Conservation (phyloP, 2,888 invertebrate species). For the Erebia ligea region DNA sequence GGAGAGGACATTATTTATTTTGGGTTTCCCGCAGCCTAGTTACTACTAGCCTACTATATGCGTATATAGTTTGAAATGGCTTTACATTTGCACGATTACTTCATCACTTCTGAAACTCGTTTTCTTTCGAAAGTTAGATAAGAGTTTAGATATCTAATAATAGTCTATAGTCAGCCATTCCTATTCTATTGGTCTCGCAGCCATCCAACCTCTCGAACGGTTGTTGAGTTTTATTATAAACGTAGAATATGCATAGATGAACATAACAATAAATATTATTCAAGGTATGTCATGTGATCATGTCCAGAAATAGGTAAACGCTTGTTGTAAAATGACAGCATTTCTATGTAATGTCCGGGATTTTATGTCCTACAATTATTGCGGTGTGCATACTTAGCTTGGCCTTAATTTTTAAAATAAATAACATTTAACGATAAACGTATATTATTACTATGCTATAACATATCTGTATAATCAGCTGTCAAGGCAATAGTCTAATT, state of each 20-base stretch:
- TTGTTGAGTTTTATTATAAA: too few species aligned
- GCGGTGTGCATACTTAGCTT: background rate
- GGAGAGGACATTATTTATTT: too few species aligned
- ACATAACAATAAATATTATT: too few species aligned
- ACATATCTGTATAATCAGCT: constrained; percentile 59
- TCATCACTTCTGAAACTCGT: background rate
- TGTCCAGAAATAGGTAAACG: background rate
- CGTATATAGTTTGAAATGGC: background rate
- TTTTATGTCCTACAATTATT: background rate
- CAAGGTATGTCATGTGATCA: background rate
- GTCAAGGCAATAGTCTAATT: constrained; percentile 68
- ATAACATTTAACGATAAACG: too few species aligned
- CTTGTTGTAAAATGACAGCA: background rate
- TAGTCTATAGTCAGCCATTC: too few species aligned
- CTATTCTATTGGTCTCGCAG: too few species aligned
- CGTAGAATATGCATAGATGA: too few species aligned
- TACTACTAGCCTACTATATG: too few species aligned
- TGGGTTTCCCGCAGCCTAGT: too few species aligned
- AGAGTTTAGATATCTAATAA: too few species aligned
- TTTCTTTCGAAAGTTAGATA: background rate
- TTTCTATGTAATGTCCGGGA: constrained; percentile 3
- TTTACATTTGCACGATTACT: background rate
- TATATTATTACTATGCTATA: background rate
- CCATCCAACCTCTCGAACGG: too few species aligned
- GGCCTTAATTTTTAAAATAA: background rate